These are phyloP conservation scores for Micromys minutus DNA, from an alignment of 2,113 vertebrate species.

Conservation along the genomic window DNA sequence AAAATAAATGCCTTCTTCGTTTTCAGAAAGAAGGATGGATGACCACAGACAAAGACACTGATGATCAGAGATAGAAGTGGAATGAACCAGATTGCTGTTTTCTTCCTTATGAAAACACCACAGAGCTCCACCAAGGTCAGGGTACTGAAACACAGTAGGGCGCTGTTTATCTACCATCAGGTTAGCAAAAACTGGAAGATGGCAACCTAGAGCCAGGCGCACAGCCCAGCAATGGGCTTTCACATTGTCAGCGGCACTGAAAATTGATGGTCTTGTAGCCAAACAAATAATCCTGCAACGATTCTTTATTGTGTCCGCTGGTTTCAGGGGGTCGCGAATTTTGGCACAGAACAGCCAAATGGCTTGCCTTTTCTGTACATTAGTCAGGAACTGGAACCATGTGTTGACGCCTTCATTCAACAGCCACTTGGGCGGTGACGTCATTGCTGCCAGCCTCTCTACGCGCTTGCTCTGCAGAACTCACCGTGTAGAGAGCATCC, in stretches of 20 bases:
- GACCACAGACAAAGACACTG: neutral
- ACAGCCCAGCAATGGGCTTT: neutral
- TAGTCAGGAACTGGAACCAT: neutral
- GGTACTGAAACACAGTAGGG: neutral
- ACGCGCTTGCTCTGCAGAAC: neutral
- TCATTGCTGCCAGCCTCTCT: neutral
- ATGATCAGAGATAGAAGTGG: neutral
- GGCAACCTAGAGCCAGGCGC: neutral
- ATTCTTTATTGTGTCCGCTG: neutral
- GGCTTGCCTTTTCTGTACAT: neutral
- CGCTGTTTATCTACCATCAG: neutral
- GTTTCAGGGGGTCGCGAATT: neutral
- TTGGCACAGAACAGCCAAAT: neutral
- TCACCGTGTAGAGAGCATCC: neutral
- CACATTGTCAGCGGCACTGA: neutral
- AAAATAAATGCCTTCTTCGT: neutral
- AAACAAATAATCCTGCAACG: neutral
- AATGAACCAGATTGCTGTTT: neutral
- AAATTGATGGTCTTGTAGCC: neutral
- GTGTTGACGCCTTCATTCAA: neutral
- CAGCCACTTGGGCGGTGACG: neutral
- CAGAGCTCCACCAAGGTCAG: neutral
- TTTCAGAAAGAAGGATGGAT: slow-evolving; percentile 18
- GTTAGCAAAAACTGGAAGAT: neutral
- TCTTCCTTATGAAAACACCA: neutral